A percentile compares a stretch with the other conserved stretches of the same genome.
Evolutionary conservation across 2,888 invertebrate species (phyloP).

Genomic region (Teleogryllus oceanicus): DNA sequence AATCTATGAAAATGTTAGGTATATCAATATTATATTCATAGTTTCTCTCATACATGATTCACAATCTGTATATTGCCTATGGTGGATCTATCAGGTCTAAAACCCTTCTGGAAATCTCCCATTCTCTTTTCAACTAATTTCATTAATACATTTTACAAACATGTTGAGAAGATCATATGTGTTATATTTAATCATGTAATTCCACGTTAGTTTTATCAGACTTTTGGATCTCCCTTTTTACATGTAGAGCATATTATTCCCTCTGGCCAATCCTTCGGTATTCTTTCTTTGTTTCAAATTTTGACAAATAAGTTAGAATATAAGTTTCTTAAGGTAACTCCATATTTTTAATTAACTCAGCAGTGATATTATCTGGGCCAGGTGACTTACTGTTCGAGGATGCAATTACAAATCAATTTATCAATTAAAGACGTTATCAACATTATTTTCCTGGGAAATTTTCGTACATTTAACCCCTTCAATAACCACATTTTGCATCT

Average conservation of each 20-base stretch:
- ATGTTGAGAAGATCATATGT: slow-evolving; percentile 33
- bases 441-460: too few relatives aligned
- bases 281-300: not conserved
- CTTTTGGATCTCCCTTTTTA: slow-evolving; percentile 32
- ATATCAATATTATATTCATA: slow-evolving; percentile 19
- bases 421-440: too few relatives aligned
- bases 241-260: slow-evolving; percentile 28
- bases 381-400: too few relatives aligned
- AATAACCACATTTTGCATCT: too few relatives aligned
- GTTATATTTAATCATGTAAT: slow-evolving; percentile 30
- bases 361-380: too few relatives aligned
- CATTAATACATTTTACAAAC: slow-evolving; percentile 27
- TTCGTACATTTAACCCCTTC: too few relatives aligned
- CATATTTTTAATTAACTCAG: not conserved
- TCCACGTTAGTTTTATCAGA: slow-evolving; percentile 32
- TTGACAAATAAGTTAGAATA: too few relatives aligned
- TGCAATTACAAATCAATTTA: too few relatives aligned
- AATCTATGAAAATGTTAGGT: too few relatives aligned
- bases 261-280: slow-evolving; percentile 27
- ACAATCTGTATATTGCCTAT: not conserved
- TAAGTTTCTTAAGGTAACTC: too few relatives aligned
- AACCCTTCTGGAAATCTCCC: slow-evolving; percentile 33
- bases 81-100: not conserved
- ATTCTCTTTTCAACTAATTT: slow-evolving; percentile 25
- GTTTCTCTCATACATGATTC: not conserved